Evolutionary conservation across 92 coral and sea anemone species (phyloP), one percentile per base, ranked within the genome.

Genomic region (Umimayanthus chanpuru): DNA sequence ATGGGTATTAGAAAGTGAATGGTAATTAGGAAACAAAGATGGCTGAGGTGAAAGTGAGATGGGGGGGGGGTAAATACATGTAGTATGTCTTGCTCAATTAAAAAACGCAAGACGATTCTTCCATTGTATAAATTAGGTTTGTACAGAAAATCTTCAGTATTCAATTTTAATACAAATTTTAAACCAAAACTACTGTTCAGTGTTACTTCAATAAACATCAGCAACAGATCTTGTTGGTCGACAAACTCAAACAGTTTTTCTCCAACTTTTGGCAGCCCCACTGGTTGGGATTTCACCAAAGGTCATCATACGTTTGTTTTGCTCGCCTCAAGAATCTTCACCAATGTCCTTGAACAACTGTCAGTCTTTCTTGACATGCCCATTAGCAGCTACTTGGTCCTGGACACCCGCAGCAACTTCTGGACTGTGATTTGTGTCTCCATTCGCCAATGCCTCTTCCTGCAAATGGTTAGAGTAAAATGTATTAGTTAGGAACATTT

Each of bases 231-330:
- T 56, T 80, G n/a, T 40, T 65, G 20, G 76, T 58, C 81, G 77
- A 86, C 87, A 41, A 55, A 91, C 41, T 23, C 50, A 90, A 91
- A 91, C 77, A 36, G 82, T 81, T 76, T 78, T 87, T 10, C 38
- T 93, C 96, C 93, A 80, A 93, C 96, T 87, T 80, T 43, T 87
- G 93, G 93, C 86, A 73, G 87, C 85, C 94, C 88, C 88, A 64
- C 10, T 2, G 64, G 14, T 43, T 29, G 73, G 92, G 96, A 81
- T 93, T 93, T 93, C 85, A 75, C 91, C 96, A 93, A 90, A 88
- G 81, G 96, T 92, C 94, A 85, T 93, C 96, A 93, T 92, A 55
- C 71, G 83, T 56, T 86, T 55, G 66, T 85, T 39, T 86, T 72
- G 55, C 83, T 73, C n/a, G 30, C 71, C 10, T 21, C 28, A 39